Evolutionary conservation across 2,888 invertebrate species (phyloP), one percentile per base, ranked within the genome.

Genomic region (Geophilus truncorum): DNA sequence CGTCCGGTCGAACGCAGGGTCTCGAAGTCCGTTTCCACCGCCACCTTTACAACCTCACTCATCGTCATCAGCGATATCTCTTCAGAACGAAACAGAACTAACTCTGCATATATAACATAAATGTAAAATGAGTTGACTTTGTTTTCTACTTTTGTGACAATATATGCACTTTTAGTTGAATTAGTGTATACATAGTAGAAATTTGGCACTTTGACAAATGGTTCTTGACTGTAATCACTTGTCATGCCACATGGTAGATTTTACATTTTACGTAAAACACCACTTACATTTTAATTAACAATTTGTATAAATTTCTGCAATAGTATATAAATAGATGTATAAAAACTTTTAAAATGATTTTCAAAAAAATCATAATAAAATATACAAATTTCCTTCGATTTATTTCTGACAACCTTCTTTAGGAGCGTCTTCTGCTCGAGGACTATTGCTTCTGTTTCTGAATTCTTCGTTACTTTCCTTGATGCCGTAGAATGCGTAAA

Each of bases 391-490:
- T 40, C 51, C 51, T 51, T 51, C 21, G 7, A 51, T n/a, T n/a
- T 1, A n/a, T n/a, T 51, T n/a, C 18, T 51, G 7, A 51, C n/a
- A n/a, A n/a, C n/a, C n/a, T n/a, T n/a, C n/a, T n/a, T n/a, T n/a
- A n/a, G n/a, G n/a, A n/a, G n/a, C n/a, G n/a, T n/a, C 6, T n/a
- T 70, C 70, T 15, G 28, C 36, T 28, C n/a, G n/a, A n/a, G n/a
- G n/a, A n/a, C n/a, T n/a, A 25, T 4, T 9, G 7, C 80, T 76
- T 12, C n/a, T 23, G 23, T 77, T 21, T 34, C 79, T 70, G 40
- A 79, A 79, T 36, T 79, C 81, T 79, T 82, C 81, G 1, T 51
- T 79, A 34, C 82, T 81, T 32, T 82, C 77, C 57, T 30, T 45
- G 6, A 40, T 18, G 21, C 81, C 81, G 40, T 79, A 81, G 76